These are phyloP conservation scores for Lycophotia porphyrea DNA, from an alignment of 2,888 invertebrate genomes.

Conservation along the genomic window DNA sequence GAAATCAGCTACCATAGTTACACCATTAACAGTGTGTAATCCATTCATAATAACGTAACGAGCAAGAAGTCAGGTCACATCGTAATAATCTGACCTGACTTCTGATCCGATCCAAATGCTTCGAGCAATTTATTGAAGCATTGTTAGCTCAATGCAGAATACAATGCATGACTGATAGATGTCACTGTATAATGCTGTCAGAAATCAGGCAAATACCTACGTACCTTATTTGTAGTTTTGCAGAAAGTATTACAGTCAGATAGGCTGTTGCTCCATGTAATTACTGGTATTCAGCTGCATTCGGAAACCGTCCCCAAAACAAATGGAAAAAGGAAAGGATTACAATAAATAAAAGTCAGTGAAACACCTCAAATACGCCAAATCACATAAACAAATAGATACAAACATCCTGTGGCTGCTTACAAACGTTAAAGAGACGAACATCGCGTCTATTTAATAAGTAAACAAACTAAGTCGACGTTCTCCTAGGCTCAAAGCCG, in stretches of 20 bases:
- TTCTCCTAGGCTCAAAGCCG: conserved; percentile 49
- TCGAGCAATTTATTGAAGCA: conserved; percentile 30
- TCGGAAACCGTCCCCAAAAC: neutral
- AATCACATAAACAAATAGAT: conserved; percentile 11
- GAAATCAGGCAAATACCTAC: conserved; percentile 5
- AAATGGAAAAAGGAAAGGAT: neutral
- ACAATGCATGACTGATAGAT: conserved; percentile 22
- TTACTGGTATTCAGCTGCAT: neutral
- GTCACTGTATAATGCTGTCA: neutral
- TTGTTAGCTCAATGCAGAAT: conserved; percentile 8
- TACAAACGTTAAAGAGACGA: conserved; percentile 34
- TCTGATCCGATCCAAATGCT: conserved; percentile 40
- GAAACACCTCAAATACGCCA: neutral
- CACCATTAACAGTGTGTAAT: conserved; percentile 45
- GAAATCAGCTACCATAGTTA: conserved; percentile 48
- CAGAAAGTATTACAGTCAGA: neutral
- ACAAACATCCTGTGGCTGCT: conserved; percentile 7
- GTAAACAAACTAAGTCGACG: conserved; percentile 51
- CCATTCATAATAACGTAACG: conserved; percentile 40
- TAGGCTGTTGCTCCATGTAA: neutral
- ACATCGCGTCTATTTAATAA: conserved; percentile 46
- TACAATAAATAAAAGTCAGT: neutral
- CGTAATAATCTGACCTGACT: conserved; percentile 49
- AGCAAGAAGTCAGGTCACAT: conserved; percentile 40
- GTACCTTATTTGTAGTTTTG: neutral